Conservation (phyloP, 2,797 vertebrate species). For the Erithacus rubecula region DNA sequence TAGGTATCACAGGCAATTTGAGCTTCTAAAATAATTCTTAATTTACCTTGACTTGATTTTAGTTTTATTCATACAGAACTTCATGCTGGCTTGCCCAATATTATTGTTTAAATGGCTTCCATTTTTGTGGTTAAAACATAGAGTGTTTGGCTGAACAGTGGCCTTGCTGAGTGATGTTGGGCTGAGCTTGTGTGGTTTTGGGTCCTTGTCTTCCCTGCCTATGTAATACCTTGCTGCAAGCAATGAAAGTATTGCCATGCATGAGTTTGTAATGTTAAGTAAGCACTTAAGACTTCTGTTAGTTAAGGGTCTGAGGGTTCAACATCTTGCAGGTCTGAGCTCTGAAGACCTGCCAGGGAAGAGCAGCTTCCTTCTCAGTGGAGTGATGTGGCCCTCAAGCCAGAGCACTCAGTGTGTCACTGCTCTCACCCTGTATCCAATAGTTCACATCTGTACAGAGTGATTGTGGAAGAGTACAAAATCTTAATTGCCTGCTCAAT, state of each 20-base stretch:
- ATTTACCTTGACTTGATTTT: neutral
- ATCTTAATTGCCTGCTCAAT: constrained; percentile 41
- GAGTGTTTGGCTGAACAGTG: neutral
- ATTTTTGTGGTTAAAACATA: neutral
- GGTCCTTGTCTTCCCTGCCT: neutral
- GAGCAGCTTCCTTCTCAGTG: neutral
- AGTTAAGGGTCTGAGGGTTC: neutral
- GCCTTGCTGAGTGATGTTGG: neutral
- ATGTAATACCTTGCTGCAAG: neutral
- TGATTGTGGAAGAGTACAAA: neutral
- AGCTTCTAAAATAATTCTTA: neutral
- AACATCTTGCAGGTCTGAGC: neutral
- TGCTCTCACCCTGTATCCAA: neutral
- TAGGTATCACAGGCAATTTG: neutral
- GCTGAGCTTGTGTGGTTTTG: neutral
- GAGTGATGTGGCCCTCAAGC: neutral
- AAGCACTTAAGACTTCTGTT: neutral
- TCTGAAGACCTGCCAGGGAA: neutral
- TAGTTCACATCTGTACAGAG: constrained; percentile 12
- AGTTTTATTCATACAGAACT: neutral
- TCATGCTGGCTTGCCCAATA: neutral
- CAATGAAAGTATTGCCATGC: neutral
- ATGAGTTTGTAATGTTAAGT: neutral
- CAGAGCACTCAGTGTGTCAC: rapidly evolving
- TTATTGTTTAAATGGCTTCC: neutral